Evolutionary conservation across 2,888 invertebrate genomes (phyloP).

Genomic region (Eristalis intricaria): DNA sequence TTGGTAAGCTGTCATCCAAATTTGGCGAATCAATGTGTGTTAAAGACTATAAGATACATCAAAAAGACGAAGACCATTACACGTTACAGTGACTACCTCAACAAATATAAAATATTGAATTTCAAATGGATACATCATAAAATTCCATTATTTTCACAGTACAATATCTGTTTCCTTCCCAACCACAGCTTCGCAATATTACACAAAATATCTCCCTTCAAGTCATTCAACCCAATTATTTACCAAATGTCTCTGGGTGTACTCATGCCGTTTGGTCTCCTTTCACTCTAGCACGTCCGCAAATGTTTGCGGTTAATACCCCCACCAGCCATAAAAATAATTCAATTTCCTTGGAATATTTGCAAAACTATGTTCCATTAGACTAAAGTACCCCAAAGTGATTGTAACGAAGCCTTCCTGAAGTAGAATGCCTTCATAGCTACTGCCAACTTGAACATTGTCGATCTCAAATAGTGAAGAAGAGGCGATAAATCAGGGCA

Average conservation of each 20-base stretch:
- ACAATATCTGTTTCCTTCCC: not conserved
- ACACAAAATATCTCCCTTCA: not conserved
- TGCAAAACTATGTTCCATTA: slow-evolving; percentile 64
- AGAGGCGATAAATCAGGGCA: slow-evolving; percentile 59
- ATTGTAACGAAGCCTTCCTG: slow-evolving; percentile 30
- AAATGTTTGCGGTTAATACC: slow-evolving; percentile 10
- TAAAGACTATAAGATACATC: no score
- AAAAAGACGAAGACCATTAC: no score
- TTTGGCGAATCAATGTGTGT: no score
- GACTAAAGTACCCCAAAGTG: slow-evolving; percentile 53
- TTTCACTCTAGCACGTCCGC: not conserved
- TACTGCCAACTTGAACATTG: slow-evolving; percentile 38
- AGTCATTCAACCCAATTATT: not conserved
- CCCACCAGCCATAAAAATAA: slow-evolving; percentile 13
- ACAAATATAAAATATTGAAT: not conserved
- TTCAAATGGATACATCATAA: not conserved
- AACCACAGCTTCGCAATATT: not conserved
- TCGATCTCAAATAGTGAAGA: slow-evolving; percentile 35
- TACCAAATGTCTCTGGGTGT: not conserved
- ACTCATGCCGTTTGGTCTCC: slow-evolving; percentile 6
- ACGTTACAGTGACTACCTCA: not conserved
- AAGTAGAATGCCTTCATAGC: not conserved
- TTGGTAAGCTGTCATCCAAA: no score
- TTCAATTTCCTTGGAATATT: slow-evolving; percentile 43
- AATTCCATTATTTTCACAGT: not conserved